Evolutionary conservation across 2,113 vertebrate species (phyloP).

Genomic region (Grallaria varia): DNA sequence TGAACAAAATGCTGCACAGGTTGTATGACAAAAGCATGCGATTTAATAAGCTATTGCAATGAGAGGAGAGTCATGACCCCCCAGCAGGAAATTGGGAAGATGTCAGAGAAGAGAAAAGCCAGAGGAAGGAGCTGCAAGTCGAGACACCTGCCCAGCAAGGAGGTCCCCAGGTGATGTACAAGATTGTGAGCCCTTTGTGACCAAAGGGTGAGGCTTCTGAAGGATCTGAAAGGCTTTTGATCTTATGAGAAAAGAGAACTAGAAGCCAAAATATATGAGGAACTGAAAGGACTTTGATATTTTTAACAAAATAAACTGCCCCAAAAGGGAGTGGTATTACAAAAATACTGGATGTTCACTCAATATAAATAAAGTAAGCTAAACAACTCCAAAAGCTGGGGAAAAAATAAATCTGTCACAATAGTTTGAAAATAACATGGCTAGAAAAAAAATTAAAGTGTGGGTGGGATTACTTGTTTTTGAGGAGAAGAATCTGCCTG

Average conservation of each 20-base stretch:
- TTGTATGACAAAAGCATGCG: fast-evolving
- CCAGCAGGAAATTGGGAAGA: not conserved
- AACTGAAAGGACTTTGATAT: slow-evolving; percentile 4
- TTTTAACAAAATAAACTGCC: slow-evolving; percentile 20
- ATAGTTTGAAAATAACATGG: slow-evolving; percentile 17
- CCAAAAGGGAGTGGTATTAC: not conserved
- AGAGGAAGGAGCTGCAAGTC: not conserved
- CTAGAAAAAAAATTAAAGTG: not conserved
- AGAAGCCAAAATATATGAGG: not conserved
- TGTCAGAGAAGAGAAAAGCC: not conserved
- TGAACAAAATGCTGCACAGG: not conserved
- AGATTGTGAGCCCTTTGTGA: not conserved
- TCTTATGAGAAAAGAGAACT: not conserved
- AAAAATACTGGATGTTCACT: not conserved
- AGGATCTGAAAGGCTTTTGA: not conserved
- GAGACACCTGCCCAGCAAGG: not conserved
- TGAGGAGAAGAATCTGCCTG: slow-evolving; percentile 6
- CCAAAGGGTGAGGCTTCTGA: not conserved
- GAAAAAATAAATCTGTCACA: not conserved
- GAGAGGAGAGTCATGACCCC: not conserved
- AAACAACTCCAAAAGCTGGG: not conserved
- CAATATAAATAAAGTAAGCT: not conserved
- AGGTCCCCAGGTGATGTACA: not conserved
- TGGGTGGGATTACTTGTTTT: slow-evolving; percentile 32
- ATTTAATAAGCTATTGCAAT: not conserved